phyloP scores from a whole-genome alignment of 2,888 invertebrate species.

The Cosmia pyralina region DNA sequence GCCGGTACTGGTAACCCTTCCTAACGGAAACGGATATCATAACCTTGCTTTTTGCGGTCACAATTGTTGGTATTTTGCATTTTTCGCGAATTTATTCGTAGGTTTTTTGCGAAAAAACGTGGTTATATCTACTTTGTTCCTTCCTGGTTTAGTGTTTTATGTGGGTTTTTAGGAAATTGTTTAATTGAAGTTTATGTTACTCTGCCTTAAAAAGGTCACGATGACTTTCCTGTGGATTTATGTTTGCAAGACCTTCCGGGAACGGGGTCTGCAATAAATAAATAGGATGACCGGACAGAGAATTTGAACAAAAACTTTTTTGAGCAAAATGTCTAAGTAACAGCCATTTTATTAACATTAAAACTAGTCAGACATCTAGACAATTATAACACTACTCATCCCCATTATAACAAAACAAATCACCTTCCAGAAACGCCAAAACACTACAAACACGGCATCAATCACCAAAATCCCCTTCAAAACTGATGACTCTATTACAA shows the following conservation, averaged over 20 bases:
- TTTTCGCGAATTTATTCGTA: slow-evolving; percentile 61
- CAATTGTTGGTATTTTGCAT: slow-evolving; percentile 70
- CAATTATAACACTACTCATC: neutral
- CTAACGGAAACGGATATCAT: slow-evolving; percentile 76
- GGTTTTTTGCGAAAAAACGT: slow-evolving; percentile 45
- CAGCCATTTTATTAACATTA: too few species aligned
- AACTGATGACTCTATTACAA: slow-evolving; percentile 81
- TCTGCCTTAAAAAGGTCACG: neutral
- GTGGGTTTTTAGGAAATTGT: slow-evolving; percentile 13
- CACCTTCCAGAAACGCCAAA: slow-evolving; percentile 30
- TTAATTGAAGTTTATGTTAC: slow-evolving; percentile 4
- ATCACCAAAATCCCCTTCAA: slow-evolving; percentile 62
- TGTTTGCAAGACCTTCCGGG: neutral
- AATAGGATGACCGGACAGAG: neutral
- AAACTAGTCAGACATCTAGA: neutral
- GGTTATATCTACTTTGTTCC: slow-evolving; percentile 35
- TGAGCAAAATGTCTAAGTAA: neutral
- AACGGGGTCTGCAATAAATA: neutral
- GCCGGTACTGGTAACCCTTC: slow-evolving; percentile 71
- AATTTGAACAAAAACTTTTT: neutral
- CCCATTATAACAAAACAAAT: slow-evolving; percentile 45
- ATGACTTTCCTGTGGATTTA: neutral
- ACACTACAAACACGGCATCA: slow-evolving; percentile 45
- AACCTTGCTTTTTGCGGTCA: slow-evolving; percentile 74
- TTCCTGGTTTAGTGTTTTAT: slow-evolving; percentile 37